Conservation (phyloP, 2,797 vertebrate species). For the Halcyon smyrnensis region DNA sequence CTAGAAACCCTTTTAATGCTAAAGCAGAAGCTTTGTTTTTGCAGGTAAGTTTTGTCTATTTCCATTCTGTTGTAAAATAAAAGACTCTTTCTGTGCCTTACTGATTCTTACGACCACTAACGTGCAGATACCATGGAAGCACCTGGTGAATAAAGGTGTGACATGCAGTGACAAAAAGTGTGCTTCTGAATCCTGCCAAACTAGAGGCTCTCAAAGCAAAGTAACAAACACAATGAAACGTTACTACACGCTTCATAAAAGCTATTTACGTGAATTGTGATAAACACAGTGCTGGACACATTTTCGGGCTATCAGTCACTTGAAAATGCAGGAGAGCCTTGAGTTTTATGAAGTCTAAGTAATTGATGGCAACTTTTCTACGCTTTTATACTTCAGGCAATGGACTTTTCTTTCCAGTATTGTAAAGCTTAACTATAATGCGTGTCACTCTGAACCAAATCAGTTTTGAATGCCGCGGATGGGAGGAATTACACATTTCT, state of each 20-base stretch:
- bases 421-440: background rate
- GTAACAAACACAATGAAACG: background rate
- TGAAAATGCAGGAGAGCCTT: background rate
- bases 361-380: background rate
- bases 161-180: background rate
- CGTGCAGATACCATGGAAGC: background rate
- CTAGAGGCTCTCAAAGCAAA: background rate
- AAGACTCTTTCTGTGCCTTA: background rate
- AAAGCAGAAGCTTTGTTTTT: background rate
- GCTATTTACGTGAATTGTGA: background rate
- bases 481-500: background rate
- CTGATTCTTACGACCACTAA: background rate
- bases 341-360: background rate
- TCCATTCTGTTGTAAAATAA: background rate
- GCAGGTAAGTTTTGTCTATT: background rate
- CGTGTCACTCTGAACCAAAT: background rate
- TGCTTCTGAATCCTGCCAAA: background rate
- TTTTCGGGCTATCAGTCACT: background rate
- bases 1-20: background rate
- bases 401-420: background rate
- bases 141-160: background rate
- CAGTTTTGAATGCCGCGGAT: background rate
- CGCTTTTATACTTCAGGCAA: background rate
- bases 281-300: accelerated
- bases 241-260: background rate